These are phyloP conservation scores for Idaea biselata DNA, from an alignment of 2,888 invertebrate species.

Conservation along the genomic window DNA sequence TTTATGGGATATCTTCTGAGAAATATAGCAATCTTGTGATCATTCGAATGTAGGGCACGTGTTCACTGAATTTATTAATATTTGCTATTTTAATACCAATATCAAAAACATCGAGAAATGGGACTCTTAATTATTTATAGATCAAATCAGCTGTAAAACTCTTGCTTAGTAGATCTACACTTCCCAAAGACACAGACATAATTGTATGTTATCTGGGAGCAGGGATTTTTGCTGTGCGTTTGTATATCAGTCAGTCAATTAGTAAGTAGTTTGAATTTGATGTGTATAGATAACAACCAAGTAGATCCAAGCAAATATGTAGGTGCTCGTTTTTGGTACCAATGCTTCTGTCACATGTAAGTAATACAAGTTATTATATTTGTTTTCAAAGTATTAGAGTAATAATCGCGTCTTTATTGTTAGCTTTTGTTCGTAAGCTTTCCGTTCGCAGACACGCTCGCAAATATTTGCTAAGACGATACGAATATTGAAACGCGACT, in stretches of 20 bases:
- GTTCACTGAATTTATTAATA: slow-evolving; percentile 22
- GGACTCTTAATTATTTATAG: neutral
- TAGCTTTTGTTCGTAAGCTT: slow-evolving; percentile 44
- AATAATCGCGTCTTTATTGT: slow-evolving; percentile 45
- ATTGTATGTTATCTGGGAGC: no score
- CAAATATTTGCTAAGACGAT: slow-evolving; percentile 52
- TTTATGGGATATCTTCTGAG: slow-evolving; percentile 39
- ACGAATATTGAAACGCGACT: slow-evolving; percentile 43
- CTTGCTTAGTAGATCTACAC: no score
- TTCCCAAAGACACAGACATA: no score
- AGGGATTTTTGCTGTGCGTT: no score
- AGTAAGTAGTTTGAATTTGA: no score
- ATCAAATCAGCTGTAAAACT: neutral
- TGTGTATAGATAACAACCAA: no score
- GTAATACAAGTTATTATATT: slow-evolving; percentile 32
- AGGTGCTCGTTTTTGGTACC: neutral
- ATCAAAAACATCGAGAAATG: slow-evolving; percentile 14
- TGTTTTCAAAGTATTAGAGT: slow-evolving; percentile 41
- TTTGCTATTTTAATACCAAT: slow-evolving; percentile 11
- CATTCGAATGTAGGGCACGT: slow-evolving; percentile 30
- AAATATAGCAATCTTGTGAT: slow-evolving; percentile 34
- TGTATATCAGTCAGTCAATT: no score
- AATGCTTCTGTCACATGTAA: neutral
- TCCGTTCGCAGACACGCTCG: slow-evolving; percentile 34
- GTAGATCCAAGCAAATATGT: no score